phyloP scores from a whole-genome alignment of 2,888 invertebrate genomes.

The Apodemia zela region DNA sequence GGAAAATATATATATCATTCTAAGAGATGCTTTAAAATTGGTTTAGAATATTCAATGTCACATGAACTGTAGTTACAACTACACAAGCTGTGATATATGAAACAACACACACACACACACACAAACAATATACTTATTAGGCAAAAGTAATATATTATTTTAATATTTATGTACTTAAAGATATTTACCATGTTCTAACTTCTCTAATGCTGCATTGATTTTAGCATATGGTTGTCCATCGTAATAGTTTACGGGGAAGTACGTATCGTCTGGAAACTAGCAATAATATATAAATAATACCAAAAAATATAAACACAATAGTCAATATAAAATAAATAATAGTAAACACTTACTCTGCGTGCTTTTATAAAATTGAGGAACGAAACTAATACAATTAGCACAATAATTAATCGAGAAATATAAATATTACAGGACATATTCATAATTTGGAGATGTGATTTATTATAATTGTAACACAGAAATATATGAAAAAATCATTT shows the following conservation, averaged over 20 bases:
- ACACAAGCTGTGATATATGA: too few relatives aligned
- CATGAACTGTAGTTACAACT: too few relatives aligned
- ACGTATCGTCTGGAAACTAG: conserved; percentile 53
- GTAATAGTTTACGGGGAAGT: conserved; percentile 44
- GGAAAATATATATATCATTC: too few relatives aligned
- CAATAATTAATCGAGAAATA: conserved; percentile 17
- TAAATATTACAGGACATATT: background rate
- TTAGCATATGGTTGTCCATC: conserved; percentile 40
- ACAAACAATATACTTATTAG: background rate
- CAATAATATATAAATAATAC: conserved; percentile 17
- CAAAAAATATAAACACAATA: background rate
- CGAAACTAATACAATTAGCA: conserved; percentile 34
- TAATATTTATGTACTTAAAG: background rate
- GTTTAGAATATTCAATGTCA: too few relatives aligned
- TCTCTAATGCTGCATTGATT: conserved; percentile 50
- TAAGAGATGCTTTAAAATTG: too few relatives aligned
- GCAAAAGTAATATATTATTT: background rate
- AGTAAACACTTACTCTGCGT: conserved; percentile 45
- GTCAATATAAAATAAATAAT: background rate
- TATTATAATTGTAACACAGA: background rate
- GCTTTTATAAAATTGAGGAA: conserved; percentile 35
- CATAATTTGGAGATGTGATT: background rate
- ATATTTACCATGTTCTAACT: conserved; percentile 52
- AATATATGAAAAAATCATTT: too few relatives aligned
- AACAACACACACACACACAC: too few relatives aligned